Evolutionary conservation across 2,797 vertebrate species (phyloP).

Genomic region (Adelosebastes latens): DNA sequence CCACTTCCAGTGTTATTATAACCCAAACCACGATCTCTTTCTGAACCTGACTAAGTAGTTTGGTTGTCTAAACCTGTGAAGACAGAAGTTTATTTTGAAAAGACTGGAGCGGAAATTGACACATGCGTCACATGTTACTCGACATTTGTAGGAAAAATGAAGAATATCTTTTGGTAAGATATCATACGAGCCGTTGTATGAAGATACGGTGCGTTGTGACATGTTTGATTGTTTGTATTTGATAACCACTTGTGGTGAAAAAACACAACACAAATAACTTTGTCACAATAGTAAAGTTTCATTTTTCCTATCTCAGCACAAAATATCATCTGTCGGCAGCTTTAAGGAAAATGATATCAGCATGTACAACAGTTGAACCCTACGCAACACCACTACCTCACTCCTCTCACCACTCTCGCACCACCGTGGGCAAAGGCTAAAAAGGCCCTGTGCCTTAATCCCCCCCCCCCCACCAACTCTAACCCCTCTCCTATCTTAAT

Average conservation of each 20-base stretch:
- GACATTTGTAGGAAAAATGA: background rate
- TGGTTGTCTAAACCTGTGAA: background rate
- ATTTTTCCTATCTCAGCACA: background rate
- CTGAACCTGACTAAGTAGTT: background rate
- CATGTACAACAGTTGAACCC: constrained; percentile 18
- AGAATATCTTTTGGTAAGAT: background rate
- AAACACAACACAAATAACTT: background rate
- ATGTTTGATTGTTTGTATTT: background rate
- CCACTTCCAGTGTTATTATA: background rate
- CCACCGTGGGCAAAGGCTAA: constrained; percentile 28
- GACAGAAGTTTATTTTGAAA: background rate
- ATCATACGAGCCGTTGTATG: background rate
- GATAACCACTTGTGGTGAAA: background rate
- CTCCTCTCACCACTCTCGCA: background rate
- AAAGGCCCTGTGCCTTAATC: constrained; percentile 56
- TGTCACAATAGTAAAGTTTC: background rate
- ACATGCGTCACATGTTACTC: background rate
- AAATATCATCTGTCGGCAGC: background rate
- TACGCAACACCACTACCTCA: too few species aligned
- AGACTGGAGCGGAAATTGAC: background rate
- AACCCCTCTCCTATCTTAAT: constrained; percentile 67
- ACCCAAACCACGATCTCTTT: background rate
- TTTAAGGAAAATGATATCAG: background rate
- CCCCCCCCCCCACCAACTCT: constrained; percentile 24
- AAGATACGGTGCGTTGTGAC: background rate